phyloP scores from a whole-genome alignment of 2,113 vertebrate genomes.

The Elachura formosa region DNA sequence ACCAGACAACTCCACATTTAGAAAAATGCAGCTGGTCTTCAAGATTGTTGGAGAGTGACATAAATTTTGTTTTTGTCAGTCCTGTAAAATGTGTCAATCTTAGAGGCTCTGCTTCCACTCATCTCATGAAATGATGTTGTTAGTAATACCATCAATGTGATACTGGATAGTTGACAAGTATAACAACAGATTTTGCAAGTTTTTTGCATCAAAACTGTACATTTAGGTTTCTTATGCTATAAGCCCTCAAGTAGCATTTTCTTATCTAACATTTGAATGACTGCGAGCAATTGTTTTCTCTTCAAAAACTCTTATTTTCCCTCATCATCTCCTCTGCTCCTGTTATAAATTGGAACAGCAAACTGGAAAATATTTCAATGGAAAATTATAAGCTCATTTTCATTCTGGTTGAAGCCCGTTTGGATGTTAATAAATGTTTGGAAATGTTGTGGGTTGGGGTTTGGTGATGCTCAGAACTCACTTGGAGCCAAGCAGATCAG shows the following conservation, averaged over 20 bases:
- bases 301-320: background rate
- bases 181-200: conserved; percentile 8
- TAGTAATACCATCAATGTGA: background rate
- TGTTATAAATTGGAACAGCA: background rate
- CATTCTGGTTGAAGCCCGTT: background rate
- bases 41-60: background rate
- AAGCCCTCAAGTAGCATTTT: background rate
- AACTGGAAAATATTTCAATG: background rate
- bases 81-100: conserved; percentile 22
- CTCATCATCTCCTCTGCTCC: background rate
- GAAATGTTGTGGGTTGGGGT: background rate
- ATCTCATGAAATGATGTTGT: background rate
- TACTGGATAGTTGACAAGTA: background rate
- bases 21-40: background rate
- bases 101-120: background rate
- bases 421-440: conserved; percentile 32
- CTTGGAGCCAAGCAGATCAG: background rate
- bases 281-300: conserved; percentile 37
- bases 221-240: background rate
- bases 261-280: conserved; percentile 26
- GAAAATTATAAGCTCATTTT: background rate
- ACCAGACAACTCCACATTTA: background rate
- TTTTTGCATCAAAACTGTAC: background rate
- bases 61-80: conserved; percentile 4
- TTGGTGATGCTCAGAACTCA: conserved; percentile 8